phyloP scores from a whole-genome alignment of 2,113 vertebrate species.

The Chaetodon trifascialis region DNA sequence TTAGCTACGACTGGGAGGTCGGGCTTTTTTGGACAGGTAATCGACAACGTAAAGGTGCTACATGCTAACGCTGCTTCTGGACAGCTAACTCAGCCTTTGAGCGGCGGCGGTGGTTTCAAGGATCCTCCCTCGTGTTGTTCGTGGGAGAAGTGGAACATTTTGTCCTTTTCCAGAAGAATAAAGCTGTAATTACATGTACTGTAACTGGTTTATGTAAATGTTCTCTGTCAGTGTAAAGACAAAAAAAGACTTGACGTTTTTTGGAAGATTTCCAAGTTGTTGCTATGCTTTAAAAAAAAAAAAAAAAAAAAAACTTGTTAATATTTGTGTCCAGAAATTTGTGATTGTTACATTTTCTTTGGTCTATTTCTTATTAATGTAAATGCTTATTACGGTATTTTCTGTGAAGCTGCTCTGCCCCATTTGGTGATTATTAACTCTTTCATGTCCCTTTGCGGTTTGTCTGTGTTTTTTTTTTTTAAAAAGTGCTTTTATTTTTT shows the following conservation, averaged over 20 bases:
- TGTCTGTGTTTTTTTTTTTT: constrained; percentile 26
- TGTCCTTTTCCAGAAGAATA: constrained; percentile 18
- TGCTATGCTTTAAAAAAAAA: constrained; percentile 43
- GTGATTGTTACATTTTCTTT: constrained; percentile 61
- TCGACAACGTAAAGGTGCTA: constrained; percentile 31
- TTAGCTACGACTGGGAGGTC: neutral
- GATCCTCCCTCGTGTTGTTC: neutral
- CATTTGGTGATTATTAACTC: constrained; percentile 49
- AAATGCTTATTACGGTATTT: constrained; percentile 52
- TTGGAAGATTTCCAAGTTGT: constrained; percentile 52
- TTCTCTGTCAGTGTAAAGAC: constrained; percentile 64
- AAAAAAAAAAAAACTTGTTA: constrained; percentile 3
- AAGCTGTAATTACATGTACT: constrained; percentile 60
- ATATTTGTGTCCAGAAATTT: constrained; percentile 57
- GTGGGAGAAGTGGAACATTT: constrained; percentile 20
- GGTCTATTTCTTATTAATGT: constrained; percentile 54
- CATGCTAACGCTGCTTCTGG: neutral
- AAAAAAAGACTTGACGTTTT: constrained; percentile 47
- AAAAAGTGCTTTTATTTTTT: constrained; percentile 2
- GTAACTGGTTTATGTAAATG: constrained; percentile 65
- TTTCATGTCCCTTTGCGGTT: constrained; percentile 43
- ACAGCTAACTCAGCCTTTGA: neutral
- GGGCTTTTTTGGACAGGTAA: neutral
- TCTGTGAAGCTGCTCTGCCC: constrained; percentile 45
- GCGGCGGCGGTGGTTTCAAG: neutral